These are phyloP conservation scores for Sepiola atlantica DNA, from an alignment of 2,888 invertebrate species.

Conservation along the genomic window DNA sequence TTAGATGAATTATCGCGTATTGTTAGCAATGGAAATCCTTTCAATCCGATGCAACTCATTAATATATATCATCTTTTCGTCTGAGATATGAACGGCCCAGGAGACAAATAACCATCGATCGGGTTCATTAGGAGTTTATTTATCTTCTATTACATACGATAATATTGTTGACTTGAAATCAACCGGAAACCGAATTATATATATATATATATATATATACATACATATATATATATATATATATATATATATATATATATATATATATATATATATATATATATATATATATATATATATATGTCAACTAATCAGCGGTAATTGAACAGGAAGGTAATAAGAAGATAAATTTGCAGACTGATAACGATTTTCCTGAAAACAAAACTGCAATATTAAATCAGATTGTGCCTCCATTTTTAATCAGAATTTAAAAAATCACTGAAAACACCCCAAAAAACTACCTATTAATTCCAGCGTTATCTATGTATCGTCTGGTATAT, in stretches of 20 bases:
- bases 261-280: slow-evolving; percentile 39
- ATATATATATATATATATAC: slow-evolving; percentile 2
- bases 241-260: slow-evolving; percentile 38
- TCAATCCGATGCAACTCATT: neutral
- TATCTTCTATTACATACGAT: neutral
- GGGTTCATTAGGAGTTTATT: neutral
- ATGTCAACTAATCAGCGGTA: too few species aligned
- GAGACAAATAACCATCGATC: neutral
- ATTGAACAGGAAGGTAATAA: too few species aligned
- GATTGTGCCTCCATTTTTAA: too few species aligned
- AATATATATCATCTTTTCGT: neutral
- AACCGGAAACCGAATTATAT: neutral
- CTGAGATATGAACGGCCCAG: neutral
- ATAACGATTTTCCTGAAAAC: too few species aligned
- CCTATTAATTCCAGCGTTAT: too few species aligned
- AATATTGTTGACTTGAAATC: neutral
- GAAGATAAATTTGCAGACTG: too few species aligned
- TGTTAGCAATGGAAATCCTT: neutral
- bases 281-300: slow-evolving; percentile 9
- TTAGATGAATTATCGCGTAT: neutral
- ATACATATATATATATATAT: slow-evolving; percentile 41
- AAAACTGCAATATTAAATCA: too few species aligned
- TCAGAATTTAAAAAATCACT: too few species aligned
- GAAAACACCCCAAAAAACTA: too few species aligned
- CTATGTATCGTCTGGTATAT: too few species aligned